Evolutionary conservation across 2,797 vertebrate genomes (phyloP), one percentile per base, ranked within the genome.

Genomic region (Crocidura indochinensis): DNA sequence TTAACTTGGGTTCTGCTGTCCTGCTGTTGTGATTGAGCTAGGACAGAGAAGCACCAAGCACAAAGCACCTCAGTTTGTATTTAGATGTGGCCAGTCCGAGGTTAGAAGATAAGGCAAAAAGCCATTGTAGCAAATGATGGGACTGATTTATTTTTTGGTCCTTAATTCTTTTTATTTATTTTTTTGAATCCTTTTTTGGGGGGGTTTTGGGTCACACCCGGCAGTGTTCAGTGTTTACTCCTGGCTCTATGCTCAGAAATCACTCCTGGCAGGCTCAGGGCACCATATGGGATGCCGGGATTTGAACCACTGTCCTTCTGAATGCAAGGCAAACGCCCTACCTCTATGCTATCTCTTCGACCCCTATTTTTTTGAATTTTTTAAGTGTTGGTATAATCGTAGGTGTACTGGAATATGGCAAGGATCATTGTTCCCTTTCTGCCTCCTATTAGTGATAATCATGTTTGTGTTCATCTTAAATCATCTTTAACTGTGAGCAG

Each of bases 381-480:
- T 78, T 38, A 47, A 44, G 51, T 86, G 88, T 76, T 85, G 64
- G 19, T 44, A 24, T 60, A 84, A 82, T 77, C 71, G 60, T 2
- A 67, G 15, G 68, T 90, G 77, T 68, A 47, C 3, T 38, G 83
- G 64, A 86, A 88, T 72, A 9, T 64, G 92, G 46, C n/a, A 67
- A 56, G 46, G 38, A 8, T 27, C 29, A 8, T 51, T 22, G 17
- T 68, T 82, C 26, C 14, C 22, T 0, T 31, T 73, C 51, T 64
- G 12, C 11, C n/a, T 49, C 46, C 31, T 81, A 6, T 75, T 87
- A 49, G 38, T 77, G 47, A 5, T 80, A 65, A 80, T n/a, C 12
- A 1, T 64, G 14, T 88, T 78, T 90, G 87, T 76, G n/a, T 91
- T 84, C 47, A 68, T 67, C 72, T 44, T 91, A 87, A 71, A 78